Evolutionary conservation across 2,888 invertebrate species (phyloP).

Genomic region (Tupiocoris notatus): DNA sequence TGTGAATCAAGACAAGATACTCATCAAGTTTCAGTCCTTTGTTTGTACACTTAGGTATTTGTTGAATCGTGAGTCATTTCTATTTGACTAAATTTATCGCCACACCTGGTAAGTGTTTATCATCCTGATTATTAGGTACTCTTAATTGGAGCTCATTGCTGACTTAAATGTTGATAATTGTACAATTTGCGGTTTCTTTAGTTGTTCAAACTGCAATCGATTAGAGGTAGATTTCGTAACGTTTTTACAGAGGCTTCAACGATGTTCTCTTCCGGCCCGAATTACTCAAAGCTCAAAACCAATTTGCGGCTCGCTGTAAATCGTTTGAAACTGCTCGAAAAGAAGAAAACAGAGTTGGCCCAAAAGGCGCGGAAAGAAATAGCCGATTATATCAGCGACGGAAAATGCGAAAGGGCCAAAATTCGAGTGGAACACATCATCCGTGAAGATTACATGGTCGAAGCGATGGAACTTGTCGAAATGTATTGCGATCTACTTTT

Average conservation of each 20-base stretch:
- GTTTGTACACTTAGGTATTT: background rate
- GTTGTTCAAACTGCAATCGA: too few species aligned
- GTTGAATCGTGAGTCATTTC: background rate
- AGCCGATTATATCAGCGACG: slow-evolving; percentile 86
- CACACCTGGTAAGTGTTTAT: too few species aligned
- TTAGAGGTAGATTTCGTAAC: background rate
- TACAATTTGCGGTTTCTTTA: too few species aligned
- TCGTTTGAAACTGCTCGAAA: slow-evolving; percentile 89
- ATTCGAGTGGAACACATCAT: slow-evolving; percentile 99
- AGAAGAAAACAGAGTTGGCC: slow-evolving; percentile 95
- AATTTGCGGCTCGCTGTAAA: slow-evolving; percentile 90
- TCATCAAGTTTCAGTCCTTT: too few species aligned
- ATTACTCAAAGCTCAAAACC: slow-evolving; percentile 95
- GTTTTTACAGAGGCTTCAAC: background rate
- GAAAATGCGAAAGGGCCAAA: slow-evolving; percentile 85
- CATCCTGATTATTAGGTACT: too few species aligned
- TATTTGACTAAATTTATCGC: too few species aligned
- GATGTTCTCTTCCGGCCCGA: slow-evolving; percentile 90
- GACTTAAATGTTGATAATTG: too few species aligned
- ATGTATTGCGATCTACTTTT: slow-evolving; percentile 98
- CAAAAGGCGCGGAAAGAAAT: slow-evolving; percentile 96
- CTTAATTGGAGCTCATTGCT: too few species aligned
- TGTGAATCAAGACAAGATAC: too few species aligned
- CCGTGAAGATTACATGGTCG: slow-evolving; percentile 97
- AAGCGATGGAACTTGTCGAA: slow-evolving; percentile 98